Percentiles rank a stretch among this genome's conserved stretches.
Evolutionary conservation across 1,140 invertebrate genomes (phyloP).

Genomic region (Saccostrea glomerata): DNA sequence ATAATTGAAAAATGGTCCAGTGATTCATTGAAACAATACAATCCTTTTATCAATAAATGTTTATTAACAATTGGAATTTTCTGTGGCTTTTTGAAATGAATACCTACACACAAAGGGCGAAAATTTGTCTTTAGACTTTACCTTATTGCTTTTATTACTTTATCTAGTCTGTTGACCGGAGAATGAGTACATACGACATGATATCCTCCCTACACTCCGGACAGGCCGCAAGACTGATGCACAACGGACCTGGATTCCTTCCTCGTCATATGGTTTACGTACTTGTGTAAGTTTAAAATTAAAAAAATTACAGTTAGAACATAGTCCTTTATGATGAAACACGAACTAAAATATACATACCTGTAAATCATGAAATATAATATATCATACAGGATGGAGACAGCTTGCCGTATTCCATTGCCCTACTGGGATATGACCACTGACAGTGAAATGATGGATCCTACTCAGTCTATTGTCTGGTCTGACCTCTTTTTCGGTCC

Average conservation of each 20-base stretch:
- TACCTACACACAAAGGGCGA: no score
- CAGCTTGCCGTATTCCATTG: conserved; percentile 67
- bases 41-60: no score
- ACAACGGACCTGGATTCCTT: conserved; percentile 53
- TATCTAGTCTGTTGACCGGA: conserved; percentile 1
- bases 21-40: no score
- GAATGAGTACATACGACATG: conserved; percentile 51
- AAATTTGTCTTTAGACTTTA: no score
- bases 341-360: background rate
- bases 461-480: conserved; percentile 75
- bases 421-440: conserved; percentile 78
- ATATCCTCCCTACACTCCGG: conserved; percentile 53
- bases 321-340: background rate
- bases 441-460: conserved; percentile 72
- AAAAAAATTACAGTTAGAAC: no score
- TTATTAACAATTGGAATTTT: no score
- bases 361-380: background rate
- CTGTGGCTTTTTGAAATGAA: no score
- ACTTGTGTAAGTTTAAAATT: conserved; percentile 50
- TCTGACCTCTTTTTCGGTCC: conserved; percentile 74
- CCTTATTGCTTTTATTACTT: background rate
- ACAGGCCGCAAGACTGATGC: conserved; percentile 40
- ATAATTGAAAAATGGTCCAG: no score
- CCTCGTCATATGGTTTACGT: conserved; percentile 53
- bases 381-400: conserved; percentile 61